Evolutionary conservation across 2,113 vertebrate genomes (phyloP), one percentile per base, ranked within the genome.

Genomic region (Casuarius casuarius): DNA sequence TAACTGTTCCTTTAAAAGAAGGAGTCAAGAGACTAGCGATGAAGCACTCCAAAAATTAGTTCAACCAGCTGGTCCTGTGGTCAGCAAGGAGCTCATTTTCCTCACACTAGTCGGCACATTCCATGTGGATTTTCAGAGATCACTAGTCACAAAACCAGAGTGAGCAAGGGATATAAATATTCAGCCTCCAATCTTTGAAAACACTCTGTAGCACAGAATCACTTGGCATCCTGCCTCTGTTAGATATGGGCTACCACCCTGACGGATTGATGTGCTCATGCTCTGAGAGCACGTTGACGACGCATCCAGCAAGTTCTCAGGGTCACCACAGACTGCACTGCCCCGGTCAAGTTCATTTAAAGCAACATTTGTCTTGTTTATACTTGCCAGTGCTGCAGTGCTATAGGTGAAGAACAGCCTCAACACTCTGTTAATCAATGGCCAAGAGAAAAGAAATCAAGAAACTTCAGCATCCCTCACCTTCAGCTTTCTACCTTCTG

Each of bases 341-440:
- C 14, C 68, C 54, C 31, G 38, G 77, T 3, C 92, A 72, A n/a
- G 56, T 48, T 79, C 83, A 62, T n/a, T 73, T 72, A 70, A 31
- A 93, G 59, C 59, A 77, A 80, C 49, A 86, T 88, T 79, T 83
- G 31, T 95, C 90, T 80, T 75, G 31, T 44, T 92, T 83, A 16
- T 21, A 83, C 40, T 83, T 92, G 67, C 83, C 90, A 70, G 44
- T 38, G 38, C 72, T 78, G 35, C 76, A 81, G 49, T 25, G 35
- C 61, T 90, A 38, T 21, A 76, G 62, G 31, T 0, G 1, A 74
- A 65, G 51, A 61, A 8, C 67, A 76, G 72, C 35, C 44, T 26
- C 61, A 40, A 48, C 75, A 79, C n/a, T 79, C n/a, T 79, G 76
- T 62, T 93, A 88, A 82, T 76, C 85, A 91, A 88, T 85, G 33